phyloP scores from a whole-genome alignment of 2,888 invertebrate genomes.

The Criorhina ranunculi region DNA sequence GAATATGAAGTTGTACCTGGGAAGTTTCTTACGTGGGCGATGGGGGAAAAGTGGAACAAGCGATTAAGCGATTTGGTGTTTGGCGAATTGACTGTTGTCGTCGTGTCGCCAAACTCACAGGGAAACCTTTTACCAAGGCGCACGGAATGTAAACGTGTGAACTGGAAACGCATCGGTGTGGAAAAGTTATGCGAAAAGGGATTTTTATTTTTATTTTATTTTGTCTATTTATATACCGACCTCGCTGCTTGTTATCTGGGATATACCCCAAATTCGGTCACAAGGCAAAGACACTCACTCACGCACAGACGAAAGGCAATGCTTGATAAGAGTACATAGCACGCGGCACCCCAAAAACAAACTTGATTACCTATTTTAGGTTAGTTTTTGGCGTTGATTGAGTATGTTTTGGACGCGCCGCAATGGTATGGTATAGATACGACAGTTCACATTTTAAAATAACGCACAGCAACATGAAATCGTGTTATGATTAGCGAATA shows the following conservation, averaged over 20 bases:
- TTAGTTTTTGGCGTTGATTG: constrained; percentile 23
- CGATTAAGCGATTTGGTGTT: constrained; percentile 58
- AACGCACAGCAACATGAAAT: constrained; percentile 39
- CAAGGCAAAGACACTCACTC: background rate
- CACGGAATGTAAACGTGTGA: background rate
- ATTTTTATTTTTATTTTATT: background rate
- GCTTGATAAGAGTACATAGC: constrained; percentile 26
- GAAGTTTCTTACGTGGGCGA: constrained; percentile 42
- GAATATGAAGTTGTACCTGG: constrained; percentile 63
- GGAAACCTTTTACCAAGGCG: background rate
- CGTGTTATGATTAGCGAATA: constrained; percentile 25
- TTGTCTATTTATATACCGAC: constrained; percentile 14
- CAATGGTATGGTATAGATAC: constrained; percentile 3
- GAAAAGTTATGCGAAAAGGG: constrained; percentile 5
- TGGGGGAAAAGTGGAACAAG: constrained; percentile 43
- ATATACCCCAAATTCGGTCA: constrained; percentile 34
- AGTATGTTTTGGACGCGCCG: background rate
- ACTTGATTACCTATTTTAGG: constrained; percentile 25
- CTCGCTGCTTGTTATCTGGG: background rate
- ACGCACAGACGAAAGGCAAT: background rate
- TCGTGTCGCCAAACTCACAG: constrained; percentile 22
- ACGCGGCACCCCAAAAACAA: constrained; percentile 3
- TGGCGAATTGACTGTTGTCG: constrained; percentile 58
- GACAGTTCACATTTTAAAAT: constrained; percentile 12
- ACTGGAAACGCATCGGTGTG: constrained; percentile 12